These are phyloP conservation scores for Drosophila triauraria DNA, from an alignment of 1,140 invertebrate genomes.

Conservation along the genomic window DNA sequence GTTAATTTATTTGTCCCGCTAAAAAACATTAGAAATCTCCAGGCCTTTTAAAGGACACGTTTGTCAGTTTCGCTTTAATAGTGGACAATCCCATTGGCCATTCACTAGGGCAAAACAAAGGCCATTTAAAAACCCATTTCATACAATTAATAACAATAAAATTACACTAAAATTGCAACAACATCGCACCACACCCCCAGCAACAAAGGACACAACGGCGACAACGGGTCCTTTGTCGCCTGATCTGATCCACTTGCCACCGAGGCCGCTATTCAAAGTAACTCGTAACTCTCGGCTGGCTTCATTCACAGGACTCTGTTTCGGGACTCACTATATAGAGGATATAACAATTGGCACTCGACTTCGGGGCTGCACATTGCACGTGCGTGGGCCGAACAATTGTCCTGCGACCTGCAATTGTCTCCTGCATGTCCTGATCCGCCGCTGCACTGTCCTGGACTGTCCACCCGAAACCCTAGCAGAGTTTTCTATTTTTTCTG, in stretches of 20 bases:
- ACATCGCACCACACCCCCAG: conserved; percentile 58
- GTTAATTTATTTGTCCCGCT: conserved; percentile 22
- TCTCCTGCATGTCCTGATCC: conserved; percentile 60
- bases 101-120: conserved; percentile 38
- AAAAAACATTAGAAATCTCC: conserved; percentile 12
- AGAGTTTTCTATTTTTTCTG: conserved; percentile 8
- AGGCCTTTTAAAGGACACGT: conserved; percentile 19
- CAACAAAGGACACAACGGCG: conserved; percentile 44
- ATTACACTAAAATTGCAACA: conserved; percentile 80
- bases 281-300: conserved; percentile 57
- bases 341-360: conserved; percentile 64
- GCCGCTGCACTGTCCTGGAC: conserved; percentile 19
- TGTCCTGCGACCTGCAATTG: conserved; percentile 69
- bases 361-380: conserved; percentile 50
- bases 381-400: conserved; percentile 75
- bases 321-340: conserved; percentile 13
- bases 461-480: conserved; percentile 25
- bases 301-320: conserved; percentile 56
- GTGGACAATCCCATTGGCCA: conserved; percentile 18
- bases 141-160: conserved; percentile 80
- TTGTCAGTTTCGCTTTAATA: conserved; percentile 3
- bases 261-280: conserved; percentile 72
- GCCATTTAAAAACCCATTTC: conserved; percentile 68
- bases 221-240: conserved; percentile 50
- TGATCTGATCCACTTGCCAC: conserved; percentile 52